Percentiles rank a stretch among this genome's conserved stretches.
These are phyloP conservation scores for Cactoblastis cactorum DNA, from an alignment of 2,888 invertebrate species.

Conservation along the genomic window DNA sequence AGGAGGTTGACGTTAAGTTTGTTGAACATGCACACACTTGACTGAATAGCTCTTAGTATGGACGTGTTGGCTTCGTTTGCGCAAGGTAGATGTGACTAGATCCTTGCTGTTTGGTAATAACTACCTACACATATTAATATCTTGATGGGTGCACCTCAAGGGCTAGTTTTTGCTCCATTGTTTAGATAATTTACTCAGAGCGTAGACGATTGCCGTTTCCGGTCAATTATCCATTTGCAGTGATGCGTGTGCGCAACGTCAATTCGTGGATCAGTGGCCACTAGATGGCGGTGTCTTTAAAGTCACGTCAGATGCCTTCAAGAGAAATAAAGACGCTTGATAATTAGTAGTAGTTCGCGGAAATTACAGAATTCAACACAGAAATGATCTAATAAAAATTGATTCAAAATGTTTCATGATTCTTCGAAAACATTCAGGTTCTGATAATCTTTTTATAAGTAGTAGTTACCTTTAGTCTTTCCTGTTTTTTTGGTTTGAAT, in stretches of 20 bases:
- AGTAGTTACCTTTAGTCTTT: slow-evolving; percentile 12
- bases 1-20: no score
- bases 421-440: not conserved
- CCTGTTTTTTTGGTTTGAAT: slow-evolving; percentile 13
- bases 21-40: slow-evolving; percentile 24
- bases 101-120: slow-evolving; percentile 43
- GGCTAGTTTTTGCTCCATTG: slow-evolving; percentile 8
- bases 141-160: not conserved
- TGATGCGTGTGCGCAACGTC: slow-evolving; percentile 9
- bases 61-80: slow-evolving; percentile 39
- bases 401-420: not conserved
- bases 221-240: slow-evolving; percentile 14
- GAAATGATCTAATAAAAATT: not conserved
- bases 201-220: slow-evolving; percentile 14
- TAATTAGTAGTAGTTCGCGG: no score
- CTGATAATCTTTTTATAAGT: not conserved
- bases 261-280: no score
- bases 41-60: slow-evolving; percentile 36
- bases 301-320: no score
- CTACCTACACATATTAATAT: slow-evolving; percentile 28
- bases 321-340: no score
- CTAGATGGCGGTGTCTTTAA: no score
- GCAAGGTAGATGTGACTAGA: slow-evolving; percentile 47
- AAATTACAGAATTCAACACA: slow-evolving; percentile 4
- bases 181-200: slow-evolving; percentile 10